A percentile compares a stretch with the other conserved stretches of the same genome.
Evolutionary conservation across 2,113 vertebrate species (phyloP).

Genomic region (Barnardius zonarius): DNA sequence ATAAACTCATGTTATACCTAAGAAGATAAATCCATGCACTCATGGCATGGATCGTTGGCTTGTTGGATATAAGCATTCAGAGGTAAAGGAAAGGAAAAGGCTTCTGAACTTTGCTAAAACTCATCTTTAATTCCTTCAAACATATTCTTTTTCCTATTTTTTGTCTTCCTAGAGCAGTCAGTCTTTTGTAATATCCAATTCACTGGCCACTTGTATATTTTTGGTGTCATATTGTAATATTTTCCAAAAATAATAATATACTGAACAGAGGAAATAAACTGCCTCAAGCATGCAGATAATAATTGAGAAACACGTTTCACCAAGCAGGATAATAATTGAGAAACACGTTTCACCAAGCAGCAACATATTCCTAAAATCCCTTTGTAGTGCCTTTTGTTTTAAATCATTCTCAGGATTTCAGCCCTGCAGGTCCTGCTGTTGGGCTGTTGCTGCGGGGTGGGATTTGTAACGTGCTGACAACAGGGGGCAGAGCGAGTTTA

Average conservation of each 20-base stretch:
- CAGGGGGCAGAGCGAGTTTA: conserved; percentile 68
- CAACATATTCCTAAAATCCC: background rate
- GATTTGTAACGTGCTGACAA: conserved; percentile 7
- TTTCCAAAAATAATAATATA: background rate
- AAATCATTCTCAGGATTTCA: background rate
- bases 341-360: background rate
- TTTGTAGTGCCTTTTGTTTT: background rate
- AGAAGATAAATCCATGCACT: background rate
- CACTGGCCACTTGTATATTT: background rate
- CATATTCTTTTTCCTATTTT: background rate
- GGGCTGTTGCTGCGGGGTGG: background rate
- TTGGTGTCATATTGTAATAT: background rate
- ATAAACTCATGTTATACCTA: background rate
- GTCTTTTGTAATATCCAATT: background rate
- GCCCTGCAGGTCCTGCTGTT: background rate
- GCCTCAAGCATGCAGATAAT: background rate
- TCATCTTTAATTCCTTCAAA: background rate
- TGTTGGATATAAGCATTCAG: background rate
- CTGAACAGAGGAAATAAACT: background rate
- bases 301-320: background rate
- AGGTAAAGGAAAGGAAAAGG: background rate
- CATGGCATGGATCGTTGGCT: background rate
- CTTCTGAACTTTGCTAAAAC: background rate
- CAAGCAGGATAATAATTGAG: background rate
- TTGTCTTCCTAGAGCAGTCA: background rate